Percentiles rank a stretch among this genome's conserved stretches.
Conservation (phyloP, 1,140 invertebrate species). For the Euschistus heros region DNA sequence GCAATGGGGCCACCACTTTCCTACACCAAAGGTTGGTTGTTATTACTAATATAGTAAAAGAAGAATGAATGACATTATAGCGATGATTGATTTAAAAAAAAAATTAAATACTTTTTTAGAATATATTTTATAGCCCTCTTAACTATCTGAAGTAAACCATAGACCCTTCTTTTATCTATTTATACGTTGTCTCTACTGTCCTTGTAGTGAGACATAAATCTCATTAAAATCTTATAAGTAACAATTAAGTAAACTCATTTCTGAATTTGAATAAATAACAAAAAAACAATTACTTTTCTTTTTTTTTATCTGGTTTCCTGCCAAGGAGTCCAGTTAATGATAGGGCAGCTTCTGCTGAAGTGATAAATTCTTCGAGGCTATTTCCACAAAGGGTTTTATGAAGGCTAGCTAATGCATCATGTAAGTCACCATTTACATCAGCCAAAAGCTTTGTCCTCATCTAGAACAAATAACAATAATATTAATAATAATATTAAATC, state of each 20-base stretch:
- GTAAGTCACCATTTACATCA: slow-evolving; percentile 49
- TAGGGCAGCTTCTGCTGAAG: slow-evolving; percentile 56
- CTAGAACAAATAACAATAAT: slow-evolving; percentile 33
- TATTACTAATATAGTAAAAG: background rate
- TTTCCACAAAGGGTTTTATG: slow-evolving; percentile 48
- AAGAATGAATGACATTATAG: too few relatives aligned
- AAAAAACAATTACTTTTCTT: slow-evolving; percentile 48
- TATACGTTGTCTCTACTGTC: too few relatives aligned
- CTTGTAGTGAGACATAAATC: background rate
- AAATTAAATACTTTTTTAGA: too few relatives aligned
- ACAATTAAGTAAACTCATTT: background rate
- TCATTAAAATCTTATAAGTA: background rate
- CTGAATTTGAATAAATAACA: slow-evolving; percentile 9
- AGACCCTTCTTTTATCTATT: too few relatives aligned
- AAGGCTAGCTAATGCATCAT: slow-evolving; percentile 45
- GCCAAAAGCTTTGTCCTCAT: slow-evolving; percentile 39
- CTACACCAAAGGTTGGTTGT: background rate
- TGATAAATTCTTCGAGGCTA: slow-evolving; percentile 67
- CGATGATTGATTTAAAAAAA: too few relatives aligned
- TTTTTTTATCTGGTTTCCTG: slow-evolving; percentile 80
- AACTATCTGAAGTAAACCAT: too few relatives aligned
- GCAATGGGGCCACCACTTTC: background rate
- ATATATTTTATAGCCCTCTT: too few relatives aligned
- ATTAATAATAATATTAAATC: too few relatives aligned
- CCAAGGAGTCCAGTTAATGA: slow-evolving; percentile 61